Base-by-base conservation (phyloP, 2,797 vertebrate genomes). In the Acrocephalus scirpaceus region DNA sequence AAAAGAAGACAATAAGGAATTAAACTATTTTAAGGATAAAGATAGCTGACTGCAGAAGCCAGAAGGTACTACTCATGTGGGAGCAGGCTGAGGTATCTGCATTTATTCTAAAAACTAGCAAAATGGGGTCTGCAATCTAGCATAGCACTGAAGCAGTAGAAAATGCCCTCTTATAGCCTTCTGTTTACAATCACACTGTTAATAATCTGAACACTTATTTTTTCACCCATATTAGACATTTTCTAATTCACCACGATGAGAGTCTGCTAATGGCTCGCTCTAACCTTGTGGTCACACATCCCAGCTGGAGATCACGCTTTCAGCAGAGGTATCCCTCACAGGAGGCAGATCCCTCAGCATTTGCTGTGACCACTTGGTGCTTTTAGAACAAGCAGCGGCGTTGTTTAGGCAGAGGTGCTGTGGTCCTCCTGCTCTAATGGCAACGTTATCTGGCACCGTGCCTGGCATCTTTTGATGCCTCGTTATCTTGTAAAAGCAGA, bases 401-500 rank as follows among this genome's bases (percentile, higher is more conserved):
- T 91, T 95, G 7, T 91, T 94, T 85, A 95, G 91, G 96, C 95
- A 96, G 90, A 94, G 96, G 88, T 89, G 72, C 87, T 61, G 88
- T 85, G 78, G 87, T 66, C 4, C 36, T n/a, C 90, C 58, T 90
- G 91, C 92, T 94, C 92, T 91, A 88, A 90, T 86, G 80, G 93
- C 40, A 29, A 50, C 3, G 27, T 76, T 97, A 93, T 86, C 97
- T 96, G 94, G 94, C 92, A 85, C 8, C 2, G 45, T 75, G 96
- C 93, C 97, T 95, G 94, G 90, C 88, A 93, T 91, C 94, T 69
- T 96, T 92, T 96, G 97, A 92, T 95, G 89, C 93, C 94, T 96
- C 16, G 12, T 97, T 97, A 98, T 98, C 98, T 96, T 89, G 86
- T 62, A 71, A 86, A 93, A 95, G 86, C 96, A 95, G 92, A 96